A percentile compares a stretch with the other conserved stretches of the same genome.
phyloP scores from a whole-genome alignment of 2,113 vertebrate species.

The Platysternon megacephalum region DNA sequence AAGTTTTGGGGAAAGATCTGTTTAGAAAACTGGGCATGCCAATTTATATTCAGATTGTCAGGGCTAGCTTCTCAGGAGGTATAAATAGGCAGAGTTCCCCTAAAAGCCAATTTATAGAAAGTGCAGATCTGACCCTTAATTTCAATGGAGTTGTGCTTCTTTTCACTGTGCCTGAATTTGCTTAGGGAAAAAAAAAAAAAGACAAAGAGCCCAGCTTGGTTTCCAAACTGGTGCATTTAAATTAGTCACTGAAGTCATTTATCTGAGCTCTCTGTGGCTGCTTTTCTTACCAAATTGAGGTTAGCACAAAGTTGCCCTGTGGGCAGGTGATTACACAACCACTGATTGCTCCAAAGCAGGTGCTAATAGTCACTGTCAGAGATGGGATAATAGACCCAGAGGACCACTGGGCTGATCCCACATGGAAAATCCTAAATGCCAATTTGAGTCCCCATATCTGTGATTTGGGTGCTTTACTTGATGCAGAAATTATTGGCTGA shows the following conservation, averaged over 20 bases:
- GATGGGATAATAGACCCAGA: background rate
- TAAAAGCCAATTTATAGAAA: background rate
- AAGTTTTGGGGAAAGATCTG: rapidly evolving
- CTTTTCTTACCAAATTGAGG: rapidly evolving
- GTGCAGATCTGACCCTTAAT: background rate
- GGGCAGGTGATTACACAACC: background rate
- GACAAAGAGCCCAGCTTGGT: rapidly evolving
- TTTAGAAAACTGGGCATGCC: rapidly evolving
- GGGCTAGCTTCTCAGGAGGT: background rate
- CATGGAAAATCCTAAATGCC: background rate
- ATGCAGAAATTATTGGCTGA: background rate
- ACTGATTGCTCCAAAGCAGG: background rate
- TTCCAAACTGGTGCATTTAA: background rate
- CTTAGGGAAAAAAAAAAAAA: rapidly evolving
- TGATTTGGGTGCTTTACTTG: rapidly evolving
- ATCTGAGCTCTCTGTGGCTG: background rate
- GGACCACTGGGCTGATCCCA: background rate
- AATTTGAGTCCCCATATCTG: rapidly evolving
- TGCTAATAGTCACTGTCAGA: background rate
- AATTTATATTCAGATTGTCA: rapidly evolving
- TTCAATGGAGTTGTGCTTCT: background rate
- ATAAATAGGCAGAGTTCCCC: background rate
- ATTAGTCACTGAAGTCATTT: rapidly evolving
- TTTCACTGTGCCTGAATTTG: background rate
- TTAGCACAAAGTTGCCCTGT: background rate